phyloP scores from a whole-genome alignment of 92 coral and sea anemone genomes.

The Siderastrea radians region DNA sequence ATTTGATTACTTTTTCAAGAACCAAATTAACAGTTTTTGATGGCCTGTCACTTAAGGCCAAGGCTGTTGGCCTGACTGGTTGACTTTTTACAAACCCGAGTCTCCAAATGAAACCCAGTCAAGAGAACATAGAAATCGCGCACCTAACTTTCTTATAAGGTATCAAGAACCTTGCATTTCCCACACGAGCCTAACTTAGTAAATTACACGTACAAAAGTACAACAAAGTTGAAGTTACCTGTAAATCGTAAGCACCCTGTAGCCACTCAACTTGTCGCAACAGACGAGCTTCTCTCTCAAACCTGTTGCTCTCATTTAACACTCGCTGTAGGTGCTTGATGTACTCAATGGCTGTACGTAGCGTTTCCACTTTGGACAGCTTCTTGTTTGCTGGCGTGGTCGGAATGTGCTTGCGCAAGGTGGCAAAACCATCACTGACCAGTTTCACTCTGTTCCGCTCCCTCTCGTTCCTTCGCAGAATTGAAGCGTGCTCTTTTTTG shows the following conservation, averaged over 20 bases:
- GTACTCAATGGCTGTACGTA: conserved; percentile 92
- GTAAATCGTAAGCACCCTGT: conserved; percentile 56
- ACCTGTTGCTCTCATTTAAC: conserved; percentile 83
- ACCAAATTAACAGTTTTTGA: conserved; percentile 68
- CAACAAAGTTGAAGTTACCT: conserved; percentile 39
- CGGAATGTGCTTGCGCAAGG: conserved; percentile 85
- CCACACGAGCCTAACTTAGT: not conserved
- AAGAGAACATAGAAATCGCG: not conserved
- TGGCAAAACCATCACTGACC: conserved; percentile 97
- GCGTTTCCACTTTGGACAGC: conserved; percentile 95
- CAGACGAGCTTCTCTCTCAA: conserved; percentile 80
- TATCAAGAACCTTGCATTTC: not conserved
- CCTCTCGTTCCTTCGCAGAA: conserved; percentile 91
- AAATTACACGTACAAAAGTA: conserved; percentile 13
- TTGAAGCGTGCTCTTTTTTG: conserved; percentile 85
- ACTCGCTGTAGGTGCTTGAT: conserved; percentile 90
- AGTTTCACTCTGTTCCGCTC: conserved; percentile 94
- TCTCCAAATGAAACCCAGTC: not conserved
- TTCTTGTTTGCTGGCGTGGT: conserved; percentile 89
- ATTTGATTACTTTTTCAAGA: conserved; percentile 65
- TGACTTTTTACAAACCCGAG: conserved; percentile 9
- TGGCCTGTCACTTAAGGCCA: conserved; percentile 43
- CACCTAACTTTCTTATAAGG: not conserved
- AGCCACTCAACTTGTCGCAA: conserved; percentile 82
- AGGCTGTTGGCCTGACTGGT: not conserved